phyloP scores from a whole-genome alignment of 1,140 invertebrate genomes.

The Neomicropteryx cornuta region DNA sequence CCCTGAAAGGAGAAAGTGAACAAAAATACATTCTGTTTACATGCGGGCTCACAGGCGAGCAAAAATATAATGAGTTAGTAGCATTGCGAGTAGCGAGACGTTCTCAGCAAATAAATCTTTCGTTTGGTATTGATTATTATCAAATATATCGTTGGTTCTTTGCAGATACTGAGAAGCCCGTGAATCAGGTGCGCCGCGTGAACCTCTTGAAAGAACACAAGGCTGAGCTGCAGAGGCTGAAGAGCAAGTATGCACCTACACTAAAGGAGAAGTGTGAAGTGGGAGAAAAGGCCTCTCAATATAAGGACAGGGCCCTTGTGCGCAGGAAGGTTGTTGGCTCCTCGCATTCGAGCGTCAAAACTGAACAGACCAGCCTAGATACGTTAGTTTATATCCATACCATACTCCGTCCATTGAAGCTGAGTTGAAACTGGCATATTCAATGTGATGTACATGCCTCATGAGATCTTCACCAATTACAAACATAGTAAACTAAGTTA shows the following conservation, averaged over 20 bases:
- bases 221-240: conserved; percentile 63
- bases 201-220: conserved; percentile 44
- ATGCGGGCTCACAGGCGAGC: no score
- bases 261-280: conserved; percentile 44
- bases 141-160: no score
- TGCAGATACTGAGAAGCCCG: conserved; percentile 28
- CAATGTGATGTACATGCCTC: no score
- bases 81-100: no score
- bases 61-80: no score
- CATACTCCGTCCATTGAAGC: conserved; percentile 2
- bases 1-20: no score
- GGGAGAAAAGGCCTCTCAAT: conserved; percentile 31
- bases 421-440: no score
- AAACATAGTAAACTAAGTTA: no score
- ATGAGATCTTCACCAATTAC: no score
- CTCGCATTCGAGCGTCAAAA: conserved; percentile 72
- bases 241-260: conserved; percentile 75
- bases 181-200: conserved; percentile 28
- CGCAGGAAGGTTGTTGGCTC: conserved; percentile 69
- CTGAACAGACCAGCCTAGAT: conserved; percentile 63
- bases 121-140: no score
- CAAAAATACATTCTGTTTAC: no score
- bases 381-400: conserved; percentile 53
- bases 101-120: no score
- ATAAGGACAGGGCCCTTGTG: conserved; percentile 71